phyloP scores from a whole-genome alignment of 2,797 vertebrate species.

The Pantherophis vulpinus region DNA sequence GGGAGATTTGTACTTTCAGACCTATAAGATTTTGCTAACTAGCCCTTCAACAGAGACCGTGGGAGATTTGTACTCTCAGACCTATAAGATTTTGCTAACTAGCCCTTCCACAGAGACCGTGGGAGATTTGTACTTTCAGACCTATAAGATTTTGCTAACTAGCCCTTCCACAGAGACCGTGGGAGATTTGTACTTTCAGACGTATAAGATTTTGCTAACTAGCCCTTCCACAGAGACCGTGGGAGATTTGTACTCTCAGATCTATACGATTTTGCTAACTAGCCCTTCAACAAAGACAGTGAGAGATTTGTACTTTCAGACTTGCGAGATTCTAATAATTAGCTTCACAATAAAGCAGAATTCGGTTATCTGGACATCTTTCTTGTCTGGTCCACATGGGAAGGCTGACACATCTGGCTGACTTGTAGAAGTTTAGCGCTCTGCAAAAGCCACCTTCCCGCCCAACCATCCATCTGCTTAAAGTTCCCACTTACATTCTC shows the following conservation, averaged over 20 bases:
- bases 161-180: neutral
- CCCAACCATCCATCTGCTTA: neutral
- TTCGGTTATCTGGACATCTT: neutral
- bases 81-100: neutral
- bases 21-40: neutral
- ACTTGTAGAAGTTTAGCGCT: neutral
- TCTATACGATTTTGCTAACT: neutral
- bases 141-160: neutral
- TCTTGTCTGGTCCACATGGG: neutral
- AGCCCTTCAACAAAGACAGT: neutral
- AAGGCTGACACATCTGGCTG: neutral
- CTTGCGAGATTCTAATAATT: neutral
- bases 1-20: neutral
- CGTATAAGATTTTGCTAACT: neutral
- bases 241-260: neutral
- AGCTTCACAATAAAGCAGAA: neutral
- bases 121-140: neutral
- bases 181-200: neutral
- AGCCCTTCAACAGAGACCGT: neutral
- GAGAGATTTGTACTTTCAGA: neutral
- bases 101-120: neutral
- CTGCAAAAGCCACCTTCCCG: neutral
- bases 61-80: neutral
- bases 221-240: neutral
- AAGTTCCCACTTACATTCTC: constrained; percentile 73